Base-by-base conservation (phyloP, 2,113 vertebrate species). In the Macquaria ambigua region DNA sequence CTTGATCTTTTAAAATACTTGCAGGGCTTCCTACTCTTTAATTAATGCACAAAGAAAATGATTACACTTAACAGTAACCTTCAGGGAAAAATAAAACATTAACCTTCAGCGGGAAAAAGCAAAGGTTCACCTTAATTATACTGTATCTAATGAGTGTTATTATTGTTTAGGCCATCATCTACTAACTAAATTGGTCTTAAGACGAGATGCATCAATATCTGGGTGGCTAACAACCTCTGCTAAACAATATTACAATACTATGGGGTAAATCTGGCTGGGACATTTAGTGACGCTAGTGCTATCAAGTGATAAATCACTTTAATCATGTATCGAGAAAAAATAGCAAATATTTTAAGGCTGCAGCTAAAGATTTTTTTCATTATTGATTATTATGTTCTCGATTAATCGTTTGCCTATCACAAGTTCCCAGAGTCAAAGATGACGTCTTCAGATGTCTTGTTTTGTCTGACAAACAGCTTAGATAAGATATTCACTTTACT, bases 1-100 rank as follows among this genome's bases (percentile, higher is more conserved):
- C 21, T 34, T 64, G 6, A 75, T 52, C 43, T 68, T 68, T 83
- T 52, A 28, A 66, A 64, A 46, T 72, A 52, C 39, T 18, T 15
- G 8, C 43, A 68, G 43, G n/a, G 43, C 25, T 82, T 59, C 16
- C 23, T 61, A 43, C n/a, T 41, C 16, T 63, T 62, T 72, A 39
- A 55, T 64, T 12, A 76, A 31, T 43, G 18, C 37, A 21, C n/a
- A 53, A 52, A 67, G 55, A 46, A 28, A 28, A 74, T 21, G 1
- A 53, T 61, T 52, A 43, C 9, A 41, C 20, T 48, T 21, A 66
- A 43, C 31, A 63, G n/a, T 10, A 61, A 58, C 55, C 39, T 46
- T 37, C 25, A 56, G 23, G 20, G 6, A 62, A 46, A 25, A 61
- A 43, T 71, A 8, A 71, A 28, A 62, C 43, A 21, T 37, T 37